Percentiles rank a stretch among this genome's conserved stretches.
Conservation (phyloP, 64 coral and sea anemone genomes). For the Actinia equina region DNA sequence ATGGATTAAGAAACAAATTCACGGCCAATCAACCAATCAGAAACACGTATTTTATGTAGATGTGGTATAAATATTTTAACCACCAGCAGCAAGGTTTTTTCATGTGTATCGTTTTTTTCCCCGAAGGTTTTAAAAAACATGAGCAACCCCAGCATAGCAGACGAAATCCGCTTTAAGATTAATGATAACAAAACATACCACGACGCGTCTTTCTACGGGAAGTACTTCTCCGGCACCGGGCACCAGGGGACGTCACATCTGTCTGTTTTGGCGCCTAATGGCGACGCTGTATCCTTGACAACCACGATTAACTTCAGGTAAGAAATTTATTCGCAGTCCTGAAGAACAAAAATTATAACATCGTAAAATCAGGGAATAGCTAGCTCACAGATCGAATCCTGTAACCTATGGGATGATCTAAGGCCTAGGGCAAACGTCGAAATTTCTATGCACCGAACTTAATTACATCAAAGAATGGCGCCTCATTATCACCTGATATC, state of each 20-base stretch:
- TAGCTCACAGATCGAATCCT: no score
- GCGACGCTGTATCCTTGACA: slow-evolving; percentile 90
- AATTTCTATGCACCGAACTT: no score
- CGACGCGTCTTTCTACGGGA: slow-evolving; percentile 53
- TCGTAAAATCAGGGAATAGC: no score
- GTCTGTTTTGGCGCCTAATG: slow-evolving; percentile 67
- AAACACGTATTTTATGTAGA: no score
- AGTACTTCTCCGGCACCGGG: slow-evolving; percentile 49
- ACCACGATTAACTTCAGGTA: slow-evolving; percentile 78
- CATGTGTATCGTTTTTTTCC: neutral
- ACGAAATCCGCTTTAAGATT: slow-evolving; percentile 69
- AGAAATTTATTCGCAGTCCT: neutral
- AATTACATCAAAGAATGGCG: no score
- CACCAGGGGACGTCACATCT: slow-evolving; percentile 73
- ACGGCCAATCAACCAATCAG: no score
- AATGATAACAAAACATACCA: slow-evolving; percentile 49
- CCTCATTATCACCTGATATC: no score
- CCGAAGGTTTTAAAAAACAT: slow-evolving; percentile 2
- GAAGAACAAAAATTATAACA: neutral
- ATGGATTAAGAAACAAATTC: no score
- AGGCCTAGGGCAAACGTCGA: no score
- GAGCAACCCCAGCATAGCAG: slow-evolving; percentile 20
- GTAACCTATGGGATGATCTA: no score
- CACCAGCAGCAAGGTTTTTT: no score
- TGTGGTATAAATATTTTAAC: no score